Percentiles rank a stretch among this genome's conserved stretches.
Conservation (phyloP, 2,797 vertebrate genomes). For the Fringilla coelebs region DNA sequence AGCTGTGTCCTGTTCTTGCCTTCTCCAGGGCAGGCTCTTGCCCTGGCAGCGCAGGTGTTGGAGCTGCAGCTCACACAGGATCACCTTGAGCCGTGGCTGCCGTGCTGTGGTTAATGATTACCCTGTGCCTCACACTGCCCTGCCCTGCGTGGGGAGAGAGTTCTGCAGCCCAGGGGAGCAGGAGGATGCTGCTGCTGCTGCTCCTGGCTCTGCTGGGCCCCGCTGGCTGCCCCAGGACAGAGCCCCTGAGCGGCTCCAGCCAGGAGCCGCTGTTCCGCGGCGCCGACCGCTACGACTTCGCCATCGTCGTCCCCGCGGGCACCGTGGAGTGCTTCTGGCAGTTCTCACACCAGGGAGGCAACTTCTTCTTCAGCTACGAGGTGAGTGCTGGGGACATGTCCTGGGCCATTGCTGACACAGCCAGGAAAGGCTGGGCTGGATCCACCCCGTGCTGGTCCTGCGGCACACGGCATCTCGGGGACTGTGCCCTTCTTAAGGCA, state of each 20-base stretch:
- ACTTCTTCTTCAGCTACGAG: constrained; percentile 91
- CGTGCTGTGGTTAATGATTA: constrained; percentile 80
- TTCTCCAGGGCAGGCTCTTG: neutral
- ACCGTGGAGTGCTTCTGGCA: constrained; percentile 91
- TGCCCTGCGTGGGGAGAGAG: neutral
- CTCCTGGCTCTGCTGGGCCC: neutral
- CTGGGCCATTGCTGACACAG: rapidly evolving
- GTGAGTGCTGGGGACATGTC: constrained; percentile 40
- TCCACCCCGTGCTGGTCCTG: rapidly evolving
- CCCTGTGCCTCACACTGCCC: neutral
- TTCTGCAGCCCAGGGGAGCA: constrained; percentile 22
- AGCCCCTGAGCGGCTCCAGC: constrained; percentile 38
- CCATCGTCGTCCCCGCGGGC: constrained; percentile 76
- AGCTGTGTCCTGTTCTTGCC: rapidly evolving
- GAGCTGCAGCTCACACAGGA: neutral
- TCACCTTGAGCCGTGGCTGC: neutral
- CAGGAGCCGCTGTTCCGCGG: constrained; percentile 81
- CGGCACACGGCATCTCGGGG: rapidly evolving
- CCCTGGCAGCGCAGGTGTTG: rapidly evolving
- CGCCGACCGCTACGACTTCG: constrained; percentile 86
- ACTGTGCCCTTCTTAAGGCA: neutral
- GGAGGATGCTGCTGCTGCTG: neutral
- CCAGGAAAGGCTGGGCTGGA: neutral
- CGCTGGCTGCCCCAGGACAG: constrained; percentile 54
- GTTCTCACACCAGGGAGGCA: constrained; percentile 82